Conservation (phyloP, 2,113 vertebrate genomes). For the Saiga tatarica region DNA sequence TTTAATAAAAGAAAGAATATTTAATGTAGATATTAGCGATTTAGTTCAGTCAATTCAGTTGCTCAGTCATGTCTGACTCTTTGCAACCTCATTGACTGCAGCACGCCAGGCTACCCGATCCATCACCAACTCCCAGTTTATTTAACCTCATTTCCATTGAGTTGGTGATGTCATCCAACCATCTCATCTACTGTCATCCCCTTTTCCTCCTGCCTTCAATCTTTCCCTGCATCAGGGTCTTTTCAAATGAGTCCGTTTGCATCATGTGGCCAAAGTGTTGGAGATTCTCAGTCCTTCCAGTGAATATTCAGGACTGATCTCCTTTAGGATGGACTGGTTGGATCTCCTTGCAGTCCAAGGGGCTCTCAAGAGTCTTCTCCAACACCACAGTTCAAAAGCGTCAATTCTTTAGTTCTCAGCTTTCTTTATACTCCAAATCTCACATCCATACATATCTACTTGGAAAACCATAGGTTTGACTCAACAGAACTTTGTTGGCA, state of each 20-base stretch:
- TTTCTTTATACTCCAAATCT: neutral
- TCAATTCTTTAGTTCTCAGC: neutral
- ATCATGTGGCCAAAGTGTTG: neutral
- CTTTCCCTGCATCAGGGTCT: neutral
- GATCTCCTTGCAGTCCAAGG: neutral
- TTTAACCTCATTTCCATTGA: neutral
- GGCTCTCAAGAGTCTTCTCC: neutral
- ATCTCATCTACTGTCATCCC: neutral
- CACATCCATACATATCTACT: neutral
- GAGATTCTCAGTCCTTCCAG: neutral
- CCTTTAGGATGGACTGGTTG: neutral
- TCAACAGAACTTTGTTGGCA: neutral
- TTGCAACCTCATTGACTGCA: neutral
- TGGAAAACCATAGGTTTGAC: neutral
- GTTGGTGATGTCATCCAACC: neutral
- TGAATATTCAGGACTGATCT: neutral
- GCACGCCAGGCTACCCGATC: neutral
- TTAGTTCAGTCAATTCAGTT: neutral
- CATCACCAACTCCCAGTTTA: neutral
- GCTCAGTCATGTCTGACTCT: neutral
- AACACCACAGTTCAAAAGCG: neutral
- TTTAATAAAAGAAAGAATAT: neutral
- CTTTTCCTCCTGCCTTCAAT: accelerated
- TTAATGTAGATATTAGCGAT: neutral
- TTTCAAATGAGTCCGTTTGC: accelerated